These are phyloP conservation scores for Macropus fuliginosus DNA, from an alignment of 2,797 vertebrate species.

Conservation along the genomic window DNA sequence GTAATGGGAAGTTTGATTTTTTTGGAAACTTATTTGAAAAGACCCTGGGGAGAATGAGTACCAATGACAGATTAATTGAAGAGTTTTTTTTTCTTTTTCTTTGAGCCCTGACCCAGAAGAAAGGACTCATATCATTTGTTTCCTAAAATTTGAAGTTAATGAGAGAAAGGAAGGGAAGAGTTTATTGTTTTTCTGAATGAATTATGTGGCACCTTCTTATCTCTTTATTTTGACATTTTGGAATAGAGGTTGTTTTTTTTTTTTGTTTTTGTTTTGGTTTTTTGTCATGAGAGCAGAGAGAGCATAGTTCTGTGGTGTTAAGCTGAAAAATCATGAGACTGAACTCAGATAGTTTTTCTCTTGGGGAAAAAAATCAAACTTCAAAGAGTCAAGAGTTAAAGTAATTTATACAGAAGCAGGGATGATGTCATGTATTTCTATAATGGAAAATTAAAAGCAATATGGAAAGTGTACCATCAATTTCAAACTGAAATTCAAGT, in stretches of 20 bases:
- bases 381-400: not conserved
- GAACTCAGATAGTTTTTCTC: not conserved
- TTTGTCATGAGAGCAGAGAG: conserved; percentile 26
- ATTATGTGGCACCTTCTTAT: conserved; percentile 67
- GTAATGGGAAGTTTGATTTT: conserved; percentile 59
- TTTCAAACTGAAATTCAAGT: conserved; percentile 28
- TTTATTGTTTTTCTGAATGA: conserved; percentile 68
- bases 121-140: conserved; percentile 72
- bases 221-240: conserved; percentile 73
- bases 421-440: not conserved
- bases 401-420: not conserved
- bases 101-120: conserved; percentile 48
- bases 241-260: not conserved
- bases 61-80: conserved; percentile 56
- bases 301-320: not conserved
- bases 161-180: conserved; percentile 66
- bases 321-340: conserved; percentile 32
- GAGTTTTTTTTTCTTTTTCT: conserved; percentile 25
- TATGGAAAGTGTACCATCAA: not conserved
- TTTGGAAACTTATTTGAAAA: conserved; percentile 55
- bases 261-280: not conserved
- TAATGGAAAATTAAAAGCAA: not conserved
- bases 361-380: not conserved
- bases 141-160: conserved; percentile 75
- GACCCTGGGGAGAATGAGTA: conserved; percentile 2